phyloP scores from a whole-genome alignment of 2,888 invertebrate genomes.

The Scaptomyza flava region DNA sequence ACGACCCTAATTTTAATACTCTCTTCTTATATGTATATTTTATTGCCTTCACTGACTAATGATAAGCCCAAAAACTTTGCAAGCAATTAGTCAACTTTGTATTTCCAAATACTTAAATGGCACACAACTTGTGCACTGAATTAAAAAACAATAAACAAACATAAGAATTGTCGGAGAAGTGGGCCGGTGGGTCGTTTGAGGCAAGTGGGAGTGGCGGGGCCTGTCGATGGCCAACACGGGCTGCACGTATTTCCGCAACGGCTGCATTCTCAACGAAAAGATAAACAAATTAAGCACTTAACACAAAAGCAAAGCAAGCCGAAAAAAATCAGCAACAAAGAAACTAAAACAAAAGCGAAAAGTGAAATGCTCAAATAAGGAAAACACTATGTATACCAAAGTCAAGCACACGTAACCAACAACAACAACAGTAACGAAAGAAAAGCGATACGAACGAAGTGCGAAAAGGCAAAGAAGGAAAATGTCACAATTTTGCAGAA shows the following conservation, averaged over 20 bases:
- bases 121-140: conserved; percentile 49
- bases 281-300: conserved; percentile 69
- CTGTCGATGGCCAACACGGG: conserved; percentile 17
- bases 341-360: conserved; percentile 11
- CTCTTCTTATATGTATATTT: background rate
- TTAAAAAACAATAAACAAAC: conserved; percentile 72
- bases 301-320: conserved; percentile 40
- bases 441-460: conserved; percentile 47
- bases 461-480: conserved; percentile 60
- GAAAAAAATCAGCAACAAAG: conserved; percentile 29
- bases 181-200: too few relatives aligned
- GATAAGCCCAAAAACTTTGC: conserved; percentile 5
- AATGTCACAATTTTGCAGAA: conserved; percentile 75
- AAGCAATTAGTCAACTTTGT: conserved; percentile 44
- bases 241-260: conserved; percentile 71
- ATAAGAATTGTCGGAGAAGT: background rate
- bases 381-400: conserved; percentile 37
- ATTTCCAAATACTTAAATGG: conserved; percentile 33
- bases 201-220: background rate
- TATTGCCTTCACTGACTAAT: background rate
- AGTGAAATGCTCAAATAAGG: conserved; percentile 44
- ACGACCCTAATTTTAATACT: conserved; percentile 11
- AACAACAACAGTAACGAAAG: conserved; percentile 33
- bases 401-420: conserved; percentile 49
- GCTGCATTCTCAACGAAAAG: conserved; percentile 60